Evolutionary conservation across 2,113 vertebrate species (phyloP).

Genomic region (Glaucomys volans): DNA sequence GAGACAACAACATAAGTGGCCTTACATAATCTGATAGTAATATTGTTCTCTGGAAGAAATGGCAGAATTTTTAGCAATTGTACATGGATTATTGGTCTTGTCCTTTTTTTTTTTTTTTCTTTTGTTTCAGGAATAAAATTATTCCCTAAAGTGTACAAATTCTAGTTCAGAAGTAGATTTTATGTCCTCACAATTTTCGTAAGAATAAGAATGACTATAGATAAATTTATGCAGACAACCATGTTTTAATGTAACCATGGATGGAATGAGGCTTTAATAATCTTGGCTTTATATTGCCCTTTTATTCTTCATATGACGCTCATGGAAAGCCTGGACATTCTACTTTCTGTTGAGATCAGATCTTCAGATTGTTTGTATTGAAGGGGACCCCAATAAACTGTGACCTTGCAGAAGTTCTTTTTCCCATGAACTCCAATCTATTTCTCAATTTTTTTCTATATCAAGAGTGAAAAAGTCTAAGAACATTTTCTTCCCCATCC

Average conservation of each 20-base stretch:
- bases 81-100: neutral
- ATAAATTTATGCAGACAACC: neutral
- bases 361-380: neutral
- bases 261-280: neutral
- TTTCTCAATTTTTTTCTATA: constrained; percentile 27
- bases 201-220: neutral
- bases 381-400: neutral
- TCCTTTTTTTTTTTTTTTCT: neutral
- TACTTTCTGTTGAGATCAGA: neutral
- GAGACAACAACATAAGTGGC: constrained; percentile 30
- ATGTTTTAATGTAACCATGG: neutral
- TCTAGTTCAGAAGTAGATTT: neutral
- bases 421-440: neutral
- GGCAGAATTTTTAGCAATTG: constrained; percentile 25
- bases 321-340: neutral
- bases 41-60: constrained; percentile 15
- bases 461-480: constrained; percentile 50
- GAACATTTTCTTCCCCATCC: constrained; percentile 30
- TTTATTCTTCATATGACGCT: accelerated
- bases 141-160: neutral
- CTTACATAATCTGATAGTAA: neutral
- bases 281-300: neutral
- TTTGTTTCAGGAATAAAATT: neutral
- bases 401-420: neutral
- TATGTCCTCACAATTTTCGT: neutral